These are phyloP conservation scores for Microctonus brassicae DNA, from an alignment of 2,888 invertebrate genomes.

Conservation along the genomic window DNA sequence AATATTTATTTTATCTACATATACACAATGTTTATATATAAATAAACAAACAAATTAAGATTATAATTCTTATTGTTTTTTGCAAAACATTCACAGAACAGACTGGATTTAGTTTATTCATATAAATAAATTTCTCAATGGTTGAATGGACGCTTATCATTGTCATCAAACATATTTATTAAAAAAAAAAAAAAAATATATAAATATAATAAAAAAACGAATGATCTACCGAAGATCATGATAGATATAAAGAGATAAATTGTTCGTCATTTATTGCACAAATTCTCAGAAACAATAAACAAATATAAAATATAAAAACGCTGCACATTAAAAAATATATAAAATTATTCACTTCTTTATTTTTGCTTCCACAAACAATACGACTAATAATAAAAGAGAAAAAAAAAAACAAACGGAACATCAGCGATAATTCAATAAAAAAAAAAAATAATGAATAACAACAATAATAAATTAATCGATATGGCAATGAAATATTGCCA, in stretches of 20 bases:
- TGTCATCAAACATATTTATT: neutral
- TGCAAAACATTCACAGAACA: no score
- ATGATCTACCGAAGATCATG: neutral
- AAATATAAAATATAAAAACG: neutral
- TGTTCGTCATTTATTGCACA: neutral
- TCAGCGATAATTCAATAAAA: neutral
- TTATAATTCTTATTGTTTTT: no score
- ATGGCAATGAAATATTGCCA: neutral
- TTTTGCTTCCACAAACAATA: neutral
- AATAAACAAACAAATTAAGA: no score
- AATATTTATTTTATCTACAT: neutral
- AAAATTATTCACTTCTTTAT: neutral
- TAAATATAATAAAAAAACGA: neutral
- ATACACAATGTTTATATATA: no score
- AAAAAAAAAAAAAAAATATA: neutral
- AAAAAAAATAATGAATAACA: no score
- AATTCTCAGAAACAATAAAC: neutral
- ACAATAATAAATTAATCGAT: neutral
- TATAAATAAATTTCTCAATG: neutral
- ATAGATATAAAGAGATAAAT: neutral
- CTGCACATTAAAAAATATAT: neutral
- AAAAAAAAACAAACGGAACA: neutral
- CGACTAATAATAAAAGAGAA: neutral
- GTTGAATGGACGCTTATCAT: conserved; percentile 14
- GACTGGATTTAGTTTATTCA: neutral